Conservation (phyloP, 2,888 invertebrate genomes). For the Zaprionus lineosus region DNA sequence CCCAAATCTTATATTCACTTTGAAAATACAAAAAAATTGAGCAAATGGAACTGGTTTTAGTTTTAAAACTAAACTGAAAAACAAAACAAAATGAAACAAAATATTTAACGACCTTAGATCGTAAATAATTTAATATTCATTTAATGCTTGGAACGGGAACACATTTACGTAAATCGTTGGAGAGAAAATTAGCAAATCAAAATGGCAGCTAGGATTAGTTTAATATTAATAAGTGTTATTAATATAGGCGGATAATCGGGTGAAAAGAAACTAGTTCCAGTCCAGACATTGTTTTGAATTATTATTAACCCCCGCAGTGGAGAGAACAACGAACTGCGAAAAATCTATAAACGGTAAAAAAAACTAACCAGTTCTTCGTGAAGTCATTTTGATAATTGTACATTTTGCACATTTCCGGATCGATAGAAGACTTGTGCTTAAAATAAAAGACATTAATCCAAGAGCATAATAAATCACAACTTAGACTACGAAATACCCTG, state of each 20-base stretch:
- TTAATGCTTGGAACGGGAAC: background rate
- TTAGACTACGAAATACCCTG: too few relatives aligned
- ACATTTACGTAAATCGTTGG: background rate
- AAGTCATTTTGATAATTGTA: background rate
- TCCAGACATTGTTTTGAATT: background rate
- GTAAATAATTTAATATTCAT: conserved; percentile 9
- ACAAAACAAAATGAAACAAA: conserved; percentile 6
- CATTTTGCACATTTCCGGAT: conserved; percentile 26
- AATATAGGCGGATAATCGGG: background rate
- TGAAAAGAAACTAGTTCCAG: conserved; percentile 16
- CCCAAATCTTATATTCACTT: conserved; percentile 29
- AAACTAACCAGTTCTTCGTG: conserved; percentile 8
- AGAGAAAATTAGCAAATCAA: conserved; percentile 1
- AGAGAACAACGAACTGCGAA: conserved; percentile 36
- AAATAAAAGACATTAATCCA: background rate
- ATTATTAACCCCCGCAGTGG: background rate
- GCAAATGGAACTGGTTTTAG: conserved; percentile 43
- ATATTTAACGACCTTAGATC: conserved; percentile 14
- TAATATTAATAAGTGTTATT: background rate
- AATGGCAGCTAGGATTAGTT: conserved; percentile 5
- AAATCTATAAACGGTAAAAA: background rate
- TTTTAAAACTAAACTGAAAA: conserved; percentile 3
- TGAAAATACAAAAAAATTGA: background rate
- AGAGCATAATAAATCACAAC: background rate
- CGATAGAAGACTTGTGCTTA: background rate